Conservation (phyloP, 2,113 vertebrate genomes). For the Sula dactylatra region DNA sequence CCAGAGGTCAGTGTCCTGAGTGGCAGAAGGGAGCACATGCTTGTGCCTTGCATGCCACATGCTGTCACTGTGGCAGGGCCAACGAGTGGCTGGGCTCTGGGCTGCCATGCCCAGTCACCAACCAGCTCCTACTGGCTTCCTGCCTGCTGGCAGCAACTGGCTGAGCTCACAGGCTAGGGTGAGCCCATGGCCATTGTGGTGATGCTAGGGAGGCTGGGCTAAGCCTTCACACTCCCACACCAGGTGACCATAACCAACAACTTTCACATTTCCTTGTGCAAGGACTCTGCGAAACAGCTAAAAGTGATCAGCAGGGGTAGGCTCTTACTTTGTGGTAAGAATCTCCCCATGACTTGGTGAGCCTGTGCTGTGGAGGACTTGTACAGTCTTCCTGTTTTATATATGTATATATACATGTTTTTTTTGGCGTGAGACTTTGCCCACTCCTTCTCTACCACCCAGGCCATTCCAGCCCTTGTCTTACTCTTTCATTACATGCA, state of each 20-base stretch:
- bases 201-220: not conserved
- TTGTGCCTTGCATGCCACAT: not conserved
- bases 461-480: not conserved
- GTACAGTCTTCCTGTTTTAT: not conserved
- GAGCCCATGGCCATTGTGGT: not conserved
- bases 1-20: not conserved
- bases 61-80: accelerated
- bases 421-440: not conserved
- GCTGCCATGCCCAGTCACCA: not conserved
- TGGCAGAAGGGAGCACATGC: not conserved
- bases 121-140: not conserved
- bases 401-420: accelerated
- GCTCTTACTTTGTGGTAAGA: not conserved
- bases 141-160: not conserved
- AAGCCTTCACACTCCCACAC: not conserved
- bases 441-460: not conserved
- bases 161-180: accelerated
- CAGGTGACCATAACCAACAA: not conserved
- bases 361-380: not conserved
- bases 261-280: not conserved
- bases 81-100: not conserved
- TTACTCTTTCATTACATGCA: not conserved
- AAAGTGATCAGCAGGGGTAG: not conserved
- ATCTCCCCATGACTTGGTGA: not conserved
- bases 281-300: not conserved